These are phyloP conservation scores for Cryptomyrus ogoouensis DNA, from an alignment of 2,113 vertebrate genomes.

Conservation along the genomic window DNA sequence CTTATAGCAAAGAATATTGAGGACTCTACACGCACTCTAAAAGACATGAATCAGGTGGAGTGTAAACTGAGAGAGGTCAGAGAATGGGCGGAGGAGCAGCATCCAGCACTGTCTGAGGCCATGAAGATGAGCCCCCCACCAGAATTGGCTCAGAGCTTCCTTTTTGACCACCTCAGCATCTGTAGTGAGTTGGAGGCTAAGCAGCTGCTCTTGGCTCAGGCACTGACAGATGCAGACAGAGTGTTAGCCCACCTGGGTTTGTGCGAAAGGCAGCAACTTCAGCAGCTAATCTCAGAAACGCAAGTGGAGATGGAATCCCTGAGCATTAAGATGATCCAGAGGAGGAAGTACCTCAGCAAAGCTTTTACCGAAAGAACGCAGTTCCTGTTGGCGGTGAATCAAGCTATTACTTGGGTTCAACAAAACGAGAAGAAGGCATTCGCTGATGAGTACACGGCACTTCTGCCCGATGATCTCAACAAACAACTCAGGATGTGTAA, in stretches of 20 bases:
- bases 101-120: slow-evolving; percentile 68
- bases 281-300: slow-evolving; percentile 72
- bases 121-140: slow-evolving; percentile 82
- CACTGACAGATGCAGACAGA: slow-evolving; percentile 75
- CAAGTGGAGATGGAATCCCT: slow-evolving; percentile 74
- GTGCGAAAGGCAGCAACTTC: slow-evolving; percentile 78
- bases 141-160: slow-evolving; percentile 79
- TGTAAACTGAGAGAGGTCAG: slow-evolving; percentile 74
- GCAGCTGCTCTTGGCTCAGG: slow-evolving; percentile 72
- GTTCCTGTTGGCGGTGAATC: slow-evolving; percentile 80
- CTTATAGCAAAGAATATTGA: slow-evolving; percentile 84
- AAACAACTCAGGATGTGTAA: slow-evolving; percentile 81
- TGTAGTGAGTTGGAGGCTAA: slow-evolving; percentile 88
- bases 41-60: slow-evolving; percentile 73
- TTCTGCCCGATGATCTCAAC: slow-evolving; percentile 80
- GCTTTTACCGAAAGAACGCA: slow-evolving; percentile 85
- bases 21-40: slow-evolving; percentile 72
- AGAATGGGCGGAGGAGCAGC: slow-evolving; percentile 85
- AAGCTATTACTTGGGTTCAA: slow-evolving; percentile 80
- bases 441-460: slow-evolving; percentile 78
- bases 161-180: slow-evolving; percentile 81
- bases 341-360: slow-evolving; percentile 85
- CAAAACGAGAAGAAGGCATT: slow-evolving; percentile 79
- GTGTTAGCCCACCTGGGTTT: slow-evolving; percentile 79
- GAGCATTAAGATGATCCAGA: slow-evolving; percentile 69